phyloP scores from a whole-genome alignment of 2,113 vertebrate species.

The Cyrtonyx montezumae region DNA sequence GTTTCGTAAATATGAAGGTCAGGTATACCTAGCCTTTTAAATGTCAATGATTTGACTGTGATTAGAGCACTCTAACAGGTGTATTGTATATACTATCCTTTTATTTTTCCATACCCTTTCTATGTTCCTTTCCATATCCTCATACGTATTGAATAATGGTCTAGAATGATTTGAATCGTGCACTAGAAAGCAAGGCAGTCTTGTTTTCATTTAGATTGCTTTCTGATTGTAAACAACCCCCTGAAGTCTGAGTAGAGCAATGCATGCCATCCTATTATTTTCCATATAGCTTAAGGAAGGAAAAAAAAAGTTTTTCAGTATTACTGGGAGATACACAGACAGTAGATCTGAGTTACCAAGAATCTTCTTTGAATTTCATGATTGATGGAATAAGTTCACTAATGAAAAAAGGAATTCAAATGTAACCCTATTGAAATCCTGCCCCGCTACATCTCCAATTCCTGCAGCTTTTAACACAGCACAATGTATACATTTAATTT shows the following conservation, averaged over 20 bases:
- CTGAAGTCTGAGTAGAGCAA: not conserved
- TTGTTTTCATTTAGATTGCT: not conserved
- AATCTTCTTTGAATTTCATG: not conserved
- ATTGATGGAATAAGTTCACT: not conserved
- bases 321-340: not conserved
- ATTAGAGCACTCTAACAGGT: not conserved
- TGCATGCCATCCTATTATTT: not conserved
- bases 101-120: not conserved
- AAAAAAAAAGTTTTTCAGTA: not conserved
- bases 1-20: not conserved
- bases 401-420: not conserved
- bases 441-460: not conserved
- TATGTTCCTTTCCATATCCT: not conserved
- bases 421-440: not conserved
- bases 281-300: not conserved
- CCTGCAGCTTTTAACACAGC: not conserved
- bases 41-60: not conserved
- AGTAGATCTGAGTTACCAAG: not conserved
- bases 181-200: not conserved
- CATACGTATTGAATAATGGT: not conserved
- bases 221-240: not conserved
- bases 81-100: not conserved
- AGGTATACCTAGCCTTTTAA: not conserved
- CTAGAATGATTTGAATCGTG: not conserved
- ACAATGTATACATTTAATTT: not conserved